Evolutionary conservation across 1,140 invertebrate species (phyloP).

Genomic region (Drosophila sucinea): DNA sequence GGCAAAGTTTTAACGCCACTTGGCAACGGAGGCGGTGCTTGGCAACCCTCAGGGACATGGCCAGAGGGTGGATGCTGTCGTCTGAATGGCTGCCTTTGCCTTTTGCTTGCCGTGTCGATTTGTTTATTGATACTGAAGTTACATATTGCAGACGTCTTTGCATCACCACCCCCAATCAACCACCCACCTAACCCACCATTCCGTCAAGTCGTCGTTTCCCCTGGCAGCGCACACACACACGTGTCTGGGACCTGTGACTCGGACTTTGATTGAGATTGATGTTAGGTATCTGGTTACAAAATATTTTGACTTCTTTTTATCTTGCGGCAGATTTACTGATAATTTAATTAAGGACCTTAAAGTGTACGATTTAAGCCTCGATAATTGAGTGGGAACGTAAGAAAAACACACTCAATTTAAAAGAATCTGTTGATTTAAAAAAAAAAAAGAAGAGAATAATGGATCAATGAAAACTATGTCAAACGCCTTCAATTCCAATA

Average conservation of each 20-base stretch:
- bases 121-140: constrained; percentile 68
- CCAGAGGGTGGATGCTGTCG: constrained; percentile 65
- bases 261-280: constrained; percentile 62
- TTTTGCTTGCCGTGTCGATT: constrained; percentile 49
- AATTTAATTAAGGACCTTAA: constrained; percentile 72
- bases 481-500: constrained; percentile 8
- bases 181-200: background rate
- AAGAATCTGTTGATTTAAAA: no score
- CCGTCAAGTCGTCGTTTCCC: constrained; percentile 50
- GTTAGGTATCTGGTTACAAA: constrained; percentile 69
- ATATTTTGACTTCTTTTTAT: constrained; percentile 79
- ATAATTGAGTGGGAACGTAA: constrained; percentile 7
- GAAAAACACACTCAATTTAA: background rate
- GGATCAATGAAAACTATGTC: background rate
- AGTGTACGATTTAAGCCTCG: constrained; percentile 42
- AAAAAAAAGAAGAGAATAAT: no score
- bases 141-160: constrained; percentile 52
- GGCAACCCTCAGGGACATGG: constrained; percentile 46
- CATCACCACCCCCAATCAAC: constrained; percentile 16
- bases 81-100: constrained; percentile 43
- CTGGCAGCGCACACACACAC: constrained; percentile 56
- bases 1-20: constrained; percentile 41
- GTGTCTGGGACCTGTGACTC: constrained; percentile 56
- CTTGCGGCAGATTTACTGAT: constrained; percentile 48
- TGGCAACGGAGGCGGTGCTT: constrained; percentile 72